These are phyloP conservation scores for Mnemiopsis leidyi DNA, from an alignment of 37 sponge, comb jelly and placozoan species.

Conservation along the genomic window DNA sequence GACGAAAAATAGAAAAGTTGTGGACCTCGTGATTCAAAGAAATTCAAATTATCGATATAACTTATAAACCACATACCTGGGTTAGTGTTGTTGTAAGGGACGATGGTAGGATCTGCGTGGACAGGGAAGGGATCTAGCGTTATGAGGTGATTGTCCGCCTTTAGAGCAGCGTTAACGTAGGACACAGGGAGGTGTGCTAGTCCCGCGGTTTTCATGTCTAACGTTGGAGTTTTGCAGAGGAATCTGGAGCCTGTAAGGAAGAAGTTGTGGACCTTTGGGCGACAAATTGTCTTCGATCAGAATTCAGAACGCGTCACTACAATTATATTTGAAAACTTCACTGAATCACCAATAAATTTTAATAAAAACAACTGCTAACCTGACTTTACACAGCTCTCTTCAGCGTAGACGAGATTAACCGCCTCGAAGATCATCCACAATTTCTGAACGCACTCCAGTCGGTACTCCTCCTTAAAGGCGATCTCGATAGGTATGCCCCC, in stretches of 20 bases:
- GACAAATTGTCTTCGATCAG: too few relatives aligned
- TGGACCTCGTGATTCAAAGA: too few relatives aligned
- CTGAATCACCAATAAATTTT: too few relatives aligned
- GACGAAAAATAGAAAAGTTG: background rate
- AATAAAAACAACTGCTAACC: too few relatives aligned
- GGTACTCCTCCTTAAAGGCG: background rate
- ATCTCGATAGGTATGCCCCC: conserved; percentile 33
- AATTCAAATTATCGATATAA: too few relatives aligned
- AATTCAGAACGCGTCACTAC: too few relatives aligned
- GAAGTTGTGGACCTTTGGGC: too few relatives aligned
- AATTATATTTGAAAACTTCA: too few relatives aligned
- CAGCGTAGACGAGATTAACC: background rate
- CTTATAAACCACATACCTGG: background rate
- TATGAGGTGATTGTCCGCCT: conserved; percentile 31
- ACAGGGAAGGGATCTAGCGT: conserved; percentile 1
- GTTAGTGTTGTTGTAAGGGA: background rate
- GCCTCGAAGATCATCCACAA: background rate
- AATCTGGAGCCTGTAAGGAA: background rate
- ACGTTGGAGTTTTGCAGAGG: background rate
- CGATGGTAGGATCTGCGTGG: conserved; percentile 8
- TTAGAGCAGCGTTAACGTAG: background rate
- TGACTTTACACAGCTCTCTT: background rate
- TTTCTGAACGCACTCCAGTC: conserved; percentile 52
- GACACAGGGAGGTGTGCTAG: background rate
- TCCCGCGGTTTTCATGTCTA: background rate